phyloP scores from a whole-genome alignment of 2,797 vertebrate species.

The Dryobates pubescens region DNA sequence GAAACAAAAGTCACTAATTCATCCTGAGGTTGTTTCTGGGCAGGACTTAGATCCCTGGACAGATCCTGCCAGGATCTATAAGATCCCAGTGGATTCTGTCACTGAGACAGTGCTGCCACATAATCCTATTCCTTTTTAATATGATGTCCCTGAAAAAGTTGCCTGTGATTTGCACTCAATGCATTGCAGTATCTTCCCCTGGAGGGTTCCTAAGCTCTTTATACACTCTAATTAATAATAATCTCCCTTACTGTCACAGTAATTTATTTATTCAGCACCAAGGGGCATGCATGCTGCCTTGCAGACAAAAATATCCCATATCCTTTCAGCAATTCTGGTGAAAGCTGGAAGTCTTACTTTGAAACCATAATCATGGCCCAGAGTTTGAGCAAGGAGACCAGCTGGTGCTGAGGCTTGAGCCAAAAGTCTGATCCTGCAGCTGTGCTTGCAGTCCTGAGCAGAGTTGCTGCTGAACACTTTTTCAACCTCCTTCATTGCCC shows the following conservation, averaged over 20 bases:
- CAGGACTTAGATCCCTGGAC: background rate
- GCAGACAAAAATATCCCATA: background rate
- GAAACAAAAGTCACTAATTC: background rate
- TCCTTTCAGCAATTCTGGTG: background rate
- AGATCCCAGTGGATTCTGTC: background rate
- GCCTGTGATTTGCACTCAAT: background rate
- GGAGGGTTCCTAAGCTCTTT: slow-evolving; percentile 20
- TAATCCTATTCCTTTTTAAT: background rate
- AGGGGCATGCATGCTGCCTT: background rate
- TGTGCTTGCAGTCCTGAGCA: background rate
- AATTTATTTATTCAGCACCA: slow-evolving; percentile 24
- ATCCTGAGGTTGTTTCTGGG: background rate
- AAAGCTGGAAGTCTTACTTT: background rate
- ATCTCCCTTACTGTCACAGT: background rate
- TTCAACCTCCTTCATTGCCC: background rate
- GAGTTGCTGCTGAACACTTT: background rate
- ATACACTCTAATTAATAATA: slow-evolving; percentile 40
- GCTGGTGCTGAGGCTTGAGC: background rate
- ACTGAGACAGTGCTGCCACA: background rate
- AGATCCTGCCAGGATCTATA: background rate
- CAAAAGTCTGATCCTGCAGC: background rate
- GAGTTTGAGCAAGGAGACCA: background rate
- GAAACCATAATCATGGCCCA: background rate
- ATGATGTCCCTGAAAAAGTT: background rate
- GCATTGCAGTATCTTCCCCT: background rate